Conservation (phyloP, 2,797 vertebrate genomes). For the Dendrocincla tyrannina region DNA sequence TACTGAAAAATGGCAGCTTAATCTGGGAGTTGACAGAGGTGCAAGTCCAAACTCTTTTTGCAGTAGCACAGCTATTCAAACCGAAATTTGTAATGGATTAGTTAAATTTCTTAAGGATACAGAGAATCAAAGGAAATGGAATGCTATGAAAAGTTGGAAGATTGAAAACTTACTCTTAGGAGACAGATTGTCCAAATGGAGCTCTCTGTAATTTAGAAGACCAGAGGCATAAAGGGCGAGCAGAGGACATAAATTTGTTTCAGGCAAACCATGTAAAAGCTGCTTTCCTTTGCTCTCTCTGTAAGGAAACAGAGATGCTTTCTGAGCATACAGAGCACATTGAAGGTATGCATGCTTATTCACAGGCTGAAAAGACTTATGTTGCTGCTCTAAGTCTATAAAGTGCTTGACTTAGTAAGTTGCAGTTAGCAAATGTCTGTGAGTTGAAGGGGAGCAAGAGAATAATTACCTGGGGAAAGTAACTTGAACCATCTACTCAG, state of each 20-base stretch:
- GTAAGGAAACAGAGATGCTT: neutral
- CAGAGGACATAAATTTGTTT: neutral
- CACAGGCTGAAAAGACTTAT: neutral
- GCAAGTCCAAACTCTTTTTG: neutral
- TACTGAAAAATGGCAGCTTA: neutral
- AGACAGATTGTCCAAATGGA: neutral
- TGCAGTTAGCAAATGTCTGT: neutral
- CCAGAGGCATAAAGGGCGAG: neutral
- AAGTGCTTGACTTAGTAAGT: neutral
- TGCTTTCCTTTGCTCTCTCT: neutral
- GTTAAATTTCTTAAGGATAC: neutral
- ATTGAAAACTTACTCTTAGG: neutral
- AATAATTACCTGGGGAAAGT: conserved; percentile 57
- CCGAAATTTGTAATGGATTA: neutral
- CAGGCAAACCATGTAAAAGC: neutral
- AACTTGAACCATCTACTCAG: conserved; percentile 11
- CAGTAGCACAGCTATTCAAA: neutral
- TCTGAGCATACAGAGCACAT: neutral
- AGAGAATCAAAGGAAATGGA: neutral
- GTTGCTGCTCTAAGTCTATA: neutral
- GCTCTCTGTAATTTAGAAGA: neutral
- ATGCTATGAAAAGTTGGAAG: neutral
- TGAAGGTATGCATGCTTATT: neutral
- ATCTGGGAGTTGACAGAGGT: neutral
- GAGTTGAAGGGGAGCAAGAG: neutral